Conservation (phyloP, 2,888 invertebrate species). For the Tigriopus californicus region DNA sequence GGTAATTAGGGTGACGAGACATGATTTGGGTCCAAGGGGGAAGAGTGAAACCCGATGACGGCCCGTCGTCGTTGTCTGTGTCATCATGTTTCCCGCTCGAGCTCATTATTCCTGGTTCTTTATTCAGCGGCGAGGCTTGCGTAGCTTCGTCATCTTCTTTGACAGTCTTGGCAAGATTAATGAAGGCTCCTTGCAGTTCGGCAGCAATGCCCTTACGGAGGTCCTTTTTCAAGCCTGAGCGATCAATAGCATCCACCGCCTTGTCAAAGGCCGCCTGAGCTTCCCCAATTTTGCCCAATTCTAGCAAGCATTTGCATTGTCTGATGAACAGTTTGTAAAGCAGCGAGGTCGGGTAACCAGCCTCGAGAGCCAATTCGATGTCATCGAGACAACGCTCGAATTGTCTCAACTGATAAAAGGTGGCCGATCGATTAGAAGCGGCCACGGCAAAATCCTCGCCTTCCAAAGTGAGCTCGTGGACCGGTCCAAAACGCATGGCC, state of each 20-base stretch:
- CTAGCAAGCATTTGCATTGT: slow-evolving; percentile 14
- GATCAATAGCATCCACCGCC: slow-evolving; percentile 14
- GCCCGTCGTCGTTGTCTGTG: neutral
- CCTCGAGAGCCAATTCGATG: slow-evolving; percentile 11
- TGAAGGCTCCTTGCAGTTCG: slow-evolving; percentile 13
- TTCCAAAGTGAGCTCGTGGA: neutral
- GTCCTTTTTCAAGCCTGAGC: slow-evolving; percentile 15
- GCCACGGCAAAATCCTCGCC: slow-evolving; percentile 9
- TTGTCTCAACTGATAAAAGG: slow-evolving; percentile 8
- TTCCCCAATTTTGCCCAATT: neutral
- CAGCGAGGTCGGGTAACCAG: slow-evolving; percentile 9
- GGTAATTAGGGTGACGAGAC: slow-evolving; percentile 3
- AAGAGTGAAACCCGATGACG: neutral
- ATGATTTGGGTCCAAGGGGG: neutral
- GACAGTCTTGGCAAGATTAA: slow-evolving; percentile 8
- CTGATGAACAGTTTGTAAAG: slow-evolving; percentile 13
- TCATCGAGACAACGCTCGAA: neutral
- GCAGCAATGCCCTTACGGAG: slow-evolving; percentile 8
- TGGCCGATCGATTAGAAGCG: slow-evolving; percentile 11
- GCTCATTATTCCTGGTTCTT: too few species aligned
- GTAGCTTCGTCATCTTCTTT: neutral
- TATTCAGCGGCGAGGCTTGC: too few species aligned
- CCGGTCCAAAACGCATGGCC: slow-evolving; percentile 6
- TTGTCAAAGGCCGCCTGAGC: slow-evolving; percentile 15
- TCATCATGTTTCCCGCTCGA: neutral